Evolutionary conservation across 2,888 invertebrate genomes (phyloP).

Genomic region (Dorcus hopei): DNA sequence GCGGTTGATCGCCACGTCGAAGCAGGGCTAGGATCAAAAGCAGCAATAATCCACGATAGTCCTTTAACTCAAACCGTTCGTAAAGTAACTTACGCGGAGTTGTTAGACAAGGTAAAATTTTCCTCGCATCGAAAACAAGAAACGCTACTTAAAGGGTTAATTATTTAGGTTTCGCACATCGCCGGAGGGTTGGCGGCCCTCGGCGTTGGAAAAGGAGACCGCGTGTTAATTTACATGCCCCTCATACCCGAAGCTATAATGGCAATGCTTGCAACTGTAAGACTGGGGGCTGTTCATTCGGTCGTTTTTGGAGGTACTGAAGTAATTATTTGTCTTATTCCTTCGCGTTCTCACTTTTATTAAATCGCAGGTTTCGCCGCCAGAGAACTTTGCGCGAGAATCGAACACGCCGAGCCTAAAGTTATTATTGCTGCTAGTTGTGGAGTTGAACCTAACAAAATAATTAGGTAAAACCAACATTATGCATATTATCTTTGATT

Average conservation of each 20-base stretch:
- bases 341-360: not conserved
- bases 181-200: conserved; percentile 75
- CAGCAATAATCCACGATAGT: conserved; percentile 87
- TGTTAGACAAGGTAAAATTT: conserved; percentile 68
- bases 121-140: not conserved
- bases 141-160: conserved; percentile 3
- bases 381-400: conserved; percentile 78
- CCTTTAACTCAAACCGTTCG: conserved; percentile 76
- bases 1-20: conserved; percentile 87
- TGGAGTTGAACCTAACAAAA: conserved; percentile 83
- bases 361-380: conserved; percentile 76
- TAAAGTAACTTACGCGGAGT: conserved; percentile 76
- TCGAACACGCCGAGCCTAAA: conserved; percentile 85
- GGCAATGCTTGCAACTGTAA: conserved; percentile 82
- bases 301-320: conserved; percentile 85
- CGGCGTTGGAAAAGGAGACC: conserved; percentile 79
- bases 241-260: conserved; percentile 87
- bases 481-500: not conserved
- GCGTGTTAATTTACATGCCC: conserved; percentile 93
- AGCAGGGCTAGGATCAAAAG: conserved; percentile 71
- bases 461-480: conserved; percentile 59
- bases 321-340: not conserved
- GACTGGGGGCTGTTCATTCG: conserved; percentile 90
- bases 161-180: conserved; percentile 63
- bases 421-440: conserved; percentile 87